Conservation (phyloP, 2,113 vertebrate species). For the Glaucomys volans region DNA sequence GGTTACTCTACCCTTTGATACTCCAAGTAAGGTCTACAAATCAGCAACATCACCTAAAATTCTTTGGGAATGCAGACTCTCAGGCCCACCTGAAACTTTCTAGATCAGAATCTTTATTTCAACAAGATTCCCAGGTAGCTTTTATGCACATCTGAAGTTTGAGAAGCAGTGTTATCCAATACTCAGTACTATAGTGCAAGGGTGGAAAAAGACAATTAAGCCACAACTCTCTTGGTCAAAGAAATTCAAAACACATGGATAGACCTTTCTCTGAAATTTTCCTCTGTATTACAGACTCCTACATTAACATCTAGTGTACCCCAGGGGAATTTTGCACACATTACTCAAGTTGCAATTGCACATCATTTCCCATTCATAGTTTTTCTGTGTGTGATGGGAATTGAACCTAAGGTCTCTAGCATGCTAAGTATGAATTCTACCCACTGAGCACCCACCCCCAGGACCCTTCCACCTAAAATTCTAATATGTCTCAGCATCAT, state of each 20-base stretch:
- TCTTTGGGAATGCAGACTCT: background rate
- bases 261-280: background rate
- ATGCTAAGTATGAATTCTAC: background rate
- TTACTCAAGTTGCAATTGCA: background rate
- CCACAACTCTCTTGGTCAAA: too few relatives aligned
- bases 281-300: background rate
- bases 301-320: background rate
- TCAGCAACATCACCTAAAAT: background rate
- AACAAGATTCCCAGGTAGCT: background rate
- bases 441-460: background rate
- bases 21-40: background rate
- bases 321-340: background rate
- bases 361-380: background rate
- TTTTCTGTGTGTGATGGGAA: background rate
- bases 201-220: background rate
- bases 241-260: background rate
- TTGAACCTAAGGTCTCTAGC: background rate
- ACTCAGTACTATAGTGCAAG: background rate
- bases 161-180: background rate
- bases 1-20: background rate
- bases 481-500: background rate
- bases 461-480: background rate
- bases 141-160: background rate
- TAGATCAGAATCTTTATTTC: background rate
- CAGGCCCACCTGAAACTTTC: background rate